Conservation (phyloP, 1,140 invertebrate genomes). For the Tribolium castaneum region DNA sequence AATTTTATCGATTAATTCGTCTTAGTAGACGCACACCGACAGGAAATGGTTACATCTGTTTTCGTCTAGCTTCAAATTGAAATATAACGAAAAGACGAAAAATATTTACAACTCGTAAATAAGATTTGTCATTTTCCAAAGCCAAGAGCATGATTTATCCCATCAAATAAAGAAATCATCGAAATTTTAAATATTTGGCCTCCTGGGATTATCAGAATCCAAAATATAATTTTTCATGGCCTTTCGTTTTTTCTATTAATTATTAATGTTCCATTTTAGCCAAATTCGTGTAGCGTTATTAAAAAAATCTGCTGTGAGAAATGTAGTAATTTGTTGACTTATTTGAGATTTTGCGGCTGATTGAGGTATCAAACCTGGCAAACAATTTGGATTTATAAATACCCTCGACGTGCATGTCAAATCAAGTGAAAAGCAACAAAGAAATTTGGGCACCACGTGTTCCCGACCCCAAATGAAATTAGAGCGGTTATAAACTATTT, state of each 20-base stretch:
- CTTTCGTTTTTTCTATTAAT: too few species aligned
- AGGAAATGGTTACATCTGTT: neutral
- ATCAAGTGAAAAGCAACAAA: conserved; percentile 42
- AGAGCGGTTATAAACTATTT: conserved; percentile 47
- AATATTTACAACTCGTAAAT: neutral
- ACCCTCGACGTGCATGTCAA: conserved; percentile 44
- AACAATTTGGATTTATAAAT: conserved; percentile 44
- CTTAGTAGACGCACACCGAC: neutral
- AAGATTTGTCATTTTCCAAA: too few species aligned
- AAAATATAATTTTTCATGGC: too few species aligned
- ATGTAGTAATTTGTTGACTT: neutral
- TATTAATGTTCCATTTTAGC: too few species aligned
- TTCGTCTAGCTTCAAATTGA: neutral
- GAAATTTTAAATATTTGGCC: too few species aligned
- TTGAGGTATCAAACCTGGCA: conserved; percentile 41
- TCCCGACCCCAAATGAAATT: conserved; percentile 36
- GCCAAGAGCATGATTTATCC: too few species aligned
- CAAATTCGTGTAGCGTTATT: too few species aligned
- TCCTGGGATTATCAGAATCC: too few species aligned
- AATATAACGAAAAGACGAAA: neutral
- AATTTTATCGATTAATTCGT: neutral
- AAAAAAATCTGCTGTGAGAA: neutral
- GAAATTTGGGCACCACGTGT: conserved; percentile 46
- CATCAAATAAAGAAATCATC: too few species aligned
- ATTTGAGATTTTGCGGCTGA: conserved; percentile 6